Conservation (phyloP, 2,888 invertebrate species). For the Cerastis rubricosa region DNA sequence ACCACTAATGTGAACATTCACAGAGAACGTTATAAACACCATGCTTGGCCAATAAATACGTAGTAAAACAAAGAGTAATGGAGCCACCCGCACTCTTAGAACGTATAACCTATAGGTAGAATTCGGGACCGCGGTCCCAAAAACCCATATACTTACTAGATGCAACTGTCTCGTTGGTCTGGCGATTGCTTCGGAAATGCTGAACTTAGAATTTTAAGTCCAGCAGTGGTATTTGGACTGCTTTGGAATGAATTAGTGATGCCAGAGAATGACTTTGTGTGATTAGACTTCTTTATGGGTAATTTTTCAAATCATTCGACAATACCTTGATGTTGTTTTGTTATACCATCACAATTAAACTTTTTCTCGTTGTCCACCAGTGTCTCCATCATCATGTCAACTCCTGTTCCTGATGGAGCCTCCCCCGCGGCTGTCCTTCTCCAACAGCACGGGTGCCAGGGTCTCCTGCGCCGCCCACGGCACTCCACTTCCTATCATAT, state of each 20-base stretch:
- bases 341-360: not conserved
- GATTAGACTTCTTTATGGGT: not conserved
- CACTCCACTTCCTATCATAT: constrained; percentile 93
- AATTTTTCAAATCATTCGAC: not conserved
- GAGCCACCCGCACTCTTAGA: not conserved
- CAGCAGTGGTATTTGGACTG: not conserved
- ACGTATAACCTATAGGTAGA: not conserved
- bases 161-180: not conserved
- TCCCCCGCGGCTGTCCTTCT: constrained; percentile 94
- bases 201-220: not conserved
- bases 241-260: not conserved
- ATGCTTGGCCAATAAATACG: not conserved
- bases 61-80: constrained; percentile 2
- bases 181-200: not conserved
- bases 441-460: constrained; percentile 94
- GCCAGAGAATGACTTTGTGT: not conserved
- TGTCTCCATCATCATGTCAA: constrained; percentile 75
- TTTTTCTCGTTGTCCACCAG: constrained; percentile 67
- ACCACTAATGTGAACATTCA: constrained; percentile 2
- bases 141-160: not conserved
- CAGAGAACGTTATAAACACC: not conserved
- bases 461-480: constrained; percentile 95
- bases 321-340: not conserved
- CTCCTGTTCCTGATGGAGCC: constrained; percentile 94
- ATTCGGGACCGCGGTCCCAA: no score